phyloP scores from a whole-genome alignment of 1,140 invertebrate species.

The Asbolus verrucosus region DNA sequence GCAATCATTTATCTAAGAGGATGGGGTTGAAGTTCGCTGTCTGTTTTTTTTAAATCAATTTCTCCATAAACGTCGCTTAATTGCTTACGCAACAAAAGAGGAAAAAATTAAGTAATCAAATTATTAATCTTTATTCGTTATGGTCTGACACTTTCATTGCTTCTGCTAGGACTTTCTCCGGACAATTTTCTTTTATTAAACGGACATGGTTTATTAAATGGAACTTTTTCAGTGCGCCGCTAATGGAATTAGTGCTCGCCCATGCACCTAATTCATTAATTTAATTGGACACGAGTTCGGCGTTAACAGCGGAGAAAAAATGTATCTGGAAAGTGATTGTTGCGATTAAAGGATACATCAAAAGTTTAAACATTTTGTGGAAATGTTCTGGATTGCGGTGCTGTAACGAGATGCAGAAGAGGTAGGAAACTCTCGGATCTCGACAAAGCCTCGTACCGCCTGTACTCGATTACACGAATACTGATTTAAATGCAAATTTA shows the following conservation, averaged over 20 bases:
- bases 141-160: conserved; percentile 29
- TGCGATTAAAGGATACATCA: conserved; percentile 3
- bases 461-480: conserved; percentile 61
- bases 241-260: conserved; percentile 34
- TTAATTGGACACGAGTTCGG: conserved; percentile 36
- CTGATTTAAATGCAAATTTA: conserved; percentile 64
- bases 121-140: conserved; percentile 35
- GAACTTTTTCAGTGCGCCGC: conserved; percentile 14
- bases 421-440: conserved; percentile 36
- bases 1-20: too few species aligned
- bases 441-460: conserved; percentile 45
- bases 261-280: conserved; percentile 39
- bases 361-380: conserved; percentile 38
- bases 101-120: conserved; percentile 36
- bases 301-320: conserved; percentile 1
- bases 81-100: conserved; percentile 29
- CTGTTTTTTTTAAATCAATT: neutral
- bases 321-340: conserved; percentile 15
- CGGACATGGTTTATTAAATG: conserved; percentile 36
- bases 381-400: conserved; percentile 30
- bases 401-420: conserved; percentile 42
- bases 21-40: too few species aligned
- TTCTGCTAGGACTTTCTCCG: conserved; percentile 29
- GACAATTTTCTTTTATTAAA: conserved; percentile 22
- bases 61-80: conserved; percentile 4